Conservation (phyloP, 2,113 vertebrate genomes). For the Oenanthe oenanthe region DNA sequence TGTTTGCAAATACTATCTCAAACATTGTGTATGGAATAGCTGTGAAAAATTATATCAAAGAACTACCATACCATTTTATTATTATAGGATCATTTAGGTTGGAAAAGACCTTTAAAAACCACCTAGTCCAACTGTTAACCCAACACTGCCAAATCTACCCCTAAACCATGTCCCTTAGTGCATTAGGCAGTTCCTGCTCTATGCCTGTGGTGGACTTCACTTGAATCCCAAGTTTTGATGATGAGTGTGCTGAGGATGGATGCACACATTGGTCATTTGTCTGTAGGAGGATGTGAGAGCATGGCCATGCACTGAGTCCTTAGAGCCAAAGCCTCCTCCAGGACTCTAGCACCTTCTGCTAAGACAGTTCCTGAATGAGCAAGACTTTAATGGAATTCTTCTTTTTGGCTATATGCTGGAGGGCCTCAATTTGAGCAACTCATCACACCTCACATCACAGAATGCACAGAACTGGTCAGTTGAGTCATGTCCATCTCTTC, state of each 20-base stretch:
- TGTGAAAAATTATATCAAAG: not conserved
- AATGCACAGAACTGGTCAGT: not conserved
- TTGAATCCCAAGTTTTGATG: not conserved
- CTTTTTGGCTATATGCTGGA: not conserved
- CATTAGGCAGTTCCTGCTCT: not conserved
- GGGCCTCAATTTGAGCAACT: not conserved
- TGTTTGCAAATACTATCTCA: not conserved
- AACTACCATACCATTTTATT: not conserved
- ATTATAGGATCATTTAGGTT: not conserved
- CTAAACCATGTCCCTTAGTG: not conserved
- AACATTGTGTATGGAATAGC: not conserved
- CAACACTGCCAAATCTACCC: not conserved
- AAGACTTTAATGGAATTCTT: not conserved
- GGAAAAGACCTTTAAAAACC: not conserved
- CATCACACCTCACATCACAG: not conserved
- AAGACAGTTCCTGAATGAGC: not conserved
- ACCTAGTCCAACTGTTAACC: not conserved
- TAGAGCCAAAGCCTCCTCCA: not conserved
- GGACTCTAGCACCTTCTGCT: not conserved
- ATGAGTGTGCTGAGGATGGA: not conserved
- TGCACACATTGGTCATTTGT: not conserved
- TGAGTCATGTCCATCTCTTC: not conserved
- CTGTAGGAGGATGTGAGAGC: not conserved
- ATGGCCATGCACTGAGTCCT: not conserved
- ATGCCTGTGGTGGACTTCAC: not conserved